A percentile compares a stretch with the other conserved stretches of the same genome.
These are phyloP conservation scores for Halcyon smyrnensis DNA, from an alignment of 2,797 vertebrate species.

Conservation along the genomic window DNA sequence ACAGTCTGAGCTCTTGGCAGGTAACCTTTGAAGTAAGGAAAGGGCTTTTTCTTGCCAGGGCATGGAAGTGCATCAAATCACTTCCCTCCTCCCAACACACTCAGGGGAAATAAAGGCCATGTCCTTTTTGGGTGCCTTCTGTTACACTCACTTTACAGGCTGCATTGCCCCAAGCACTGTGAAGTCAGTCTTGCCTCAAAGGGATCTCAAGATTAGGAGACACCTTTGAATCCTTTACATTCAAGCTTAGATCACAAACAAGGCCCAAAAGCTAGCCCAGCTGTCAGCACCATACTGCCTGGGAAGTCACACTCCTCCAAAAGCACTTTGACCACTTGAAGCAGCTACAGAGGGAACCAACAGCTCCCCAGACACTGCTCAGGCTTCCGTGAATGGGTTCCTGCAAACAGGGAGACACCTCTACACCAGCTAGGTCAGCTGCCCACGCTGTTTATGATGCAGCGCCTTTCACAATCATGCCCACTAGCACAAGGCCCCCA, in stretches of 20 bases:
- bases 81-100: conserved; percentile 22
- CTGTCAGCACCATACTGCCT: background rate
- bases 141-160: background rate
- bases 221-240: background rate
- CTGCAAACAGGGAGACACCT: background rate
- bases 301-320: background rate
- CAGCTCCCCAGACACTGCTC: background rate
- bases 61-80: conserved; percentile 16
- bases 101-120: conserved; percentile 9
- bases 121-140: background rate
- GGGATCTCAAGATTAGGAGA: conserved; percentile 5
- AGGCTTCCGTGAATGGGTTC: background rate
- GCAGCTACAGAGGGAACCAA: background rate
- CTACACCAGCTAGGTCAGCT: background rate
- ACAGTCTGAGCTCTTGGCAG: background rate
- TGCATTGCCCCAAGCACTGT: background rate
- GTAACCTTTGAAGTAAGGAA: conserved; percentile 51
- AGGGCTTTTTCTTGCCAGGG: conserved; percentile 25
- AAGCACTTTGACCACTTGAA: background rate
- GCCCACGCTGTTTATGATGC: background rate
- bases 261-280: background rate
- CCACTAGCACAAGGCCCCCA: background rate
- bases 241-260: background rate
- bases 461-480: background rate
- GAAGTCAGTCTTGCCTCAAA: conserved; percentile 14